Evolutionary conservation across 1,140 invertebrate genomes (phyloP), one percentile per base, ranked within the genome.

Genomic region (Diabrotica virgifera): DNA sequence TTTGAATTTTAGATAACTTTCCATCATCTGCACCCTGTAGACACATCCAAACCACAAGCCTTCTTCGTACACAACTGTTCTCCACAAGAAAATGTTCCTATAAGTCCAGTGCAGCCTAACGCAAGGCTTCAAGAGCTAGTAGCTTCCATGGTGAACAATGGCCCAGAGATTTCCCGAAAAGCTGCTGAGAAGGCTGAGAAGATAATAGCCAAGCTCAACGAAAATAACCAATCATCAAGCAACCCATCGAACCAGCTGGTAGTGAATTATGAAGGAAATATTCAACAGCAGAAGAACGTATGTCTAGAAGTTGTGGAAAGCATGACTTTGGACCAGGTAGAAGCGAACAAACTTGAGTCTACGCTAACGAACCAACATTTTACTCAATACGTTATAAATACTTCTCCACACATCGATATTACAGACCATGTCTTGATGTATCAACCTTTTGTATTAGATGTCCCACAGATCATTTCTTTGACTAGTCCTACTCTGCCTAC

Each of bases 1-100:
- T 24, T 24, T 24, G 24, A 2, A 24, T 76, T 75, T 64, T 60
- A 78, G 76, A 72, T 78, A 12, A 77, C 75, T 64, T 79, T 78
- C 55, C 67, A 63, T 6, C 77, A 79, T 71, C 65, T 79, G 62
- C 77, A 79, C 64, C 12, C 65, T 63, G 72, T 76, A 7, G 71
- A 76, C 57, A 71, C 66, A 7, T 62, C 59, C 5, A 37, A 70
- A 58, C 61, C 69, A 46, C 73, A 64, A 64, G 38, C 74, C 52
- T 78, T 75, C 62, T 78, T 77, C 71, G 75, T 78, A 5, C 77
- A 79, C 62, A 63, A 64, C 35, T 79, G 77, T 70, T 64, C 73
- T n/a, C 72, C 76, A 6, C 70, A 74, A 59, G 53, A 63, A 38
- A 74, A 77, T 60, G 52, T 68, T 14, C 72, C 72, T 12, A 72